These are phyloP conservation scores for Clarias laeviceps DNA, from an alignment of 2,797 vertebrate species.

Conservation along the genomic window DNA sequence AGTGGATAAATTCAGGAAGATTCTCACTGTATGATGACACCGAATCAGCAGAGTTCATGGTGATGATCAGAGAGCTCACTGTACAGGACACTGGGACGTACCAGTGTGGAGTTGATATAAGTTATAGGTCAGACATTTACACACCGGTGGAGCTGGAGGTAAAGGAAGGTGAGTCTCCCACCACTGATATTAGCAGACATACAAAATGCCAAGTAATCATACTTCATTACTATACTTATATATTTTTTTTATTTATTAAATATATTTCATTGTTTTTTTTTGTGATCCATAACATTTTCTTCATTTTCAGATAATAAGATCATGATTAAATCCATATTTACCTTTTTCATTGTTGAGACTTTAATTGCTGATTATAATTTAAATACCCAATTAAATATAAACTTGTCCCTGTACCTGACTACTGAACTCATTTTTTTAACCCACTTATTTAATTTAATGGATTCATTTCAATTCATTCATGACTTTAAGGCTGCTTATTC, in stretches of 20 bases:
- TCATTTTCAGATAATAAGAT: neutral
- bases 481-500: too few species aligned
- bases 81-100: neutral
- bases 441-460: too few species aligned
- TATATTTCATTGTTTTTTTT: neutral
- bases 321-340: neutral
- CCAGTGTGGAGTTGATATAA: neutral
- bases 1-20: neutral
- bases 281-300: neutral
- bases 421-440: neutral
- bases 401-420: neutral
- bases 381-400: neutral
- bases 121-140: neutral
- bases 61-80: conserved; percentile 11
- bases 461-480: too few species aligned
- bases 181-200: neutral
- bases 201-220: neutral
- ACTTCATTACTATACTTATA: neutral
- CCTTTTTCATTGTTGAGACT: neutral
- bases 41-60: neutral
- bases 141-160: neutral
- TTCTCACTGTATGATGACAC: conserved; percentile 1
- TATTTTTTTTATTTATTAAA: neutral
- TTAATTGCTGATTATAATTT: neutral
- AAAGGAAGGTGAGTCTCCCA: neutral